Evolutionary conservation across 2,888 invertebrate species (phyloP), one percentile per base, ranked within the genome.

Genomic region (Ochropleura leucogaster): DNA sequence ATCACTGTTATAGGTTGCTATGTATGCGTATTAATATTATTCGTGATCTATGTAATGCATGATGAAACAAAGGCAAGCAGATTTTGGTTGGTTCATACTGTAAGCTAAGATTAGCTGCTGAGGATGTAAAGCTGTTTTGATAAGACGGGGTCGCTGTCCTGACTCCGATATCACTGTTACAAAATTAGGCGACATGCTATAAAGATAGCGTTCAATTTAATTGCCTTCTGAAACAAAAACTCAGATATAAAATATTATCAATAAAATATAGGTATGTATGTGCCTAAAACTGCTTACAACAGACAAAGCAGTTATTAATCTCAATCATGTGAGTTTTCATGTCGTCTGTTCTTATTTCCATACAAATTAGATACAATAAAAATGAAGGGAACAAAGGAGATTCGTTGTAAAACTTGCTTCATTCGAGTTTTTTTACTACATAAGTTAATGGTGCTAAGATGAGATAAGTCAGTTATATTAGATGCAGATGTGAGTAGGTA

Each of bases 91-190:
- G 64, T 76, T 82, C 77, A 77, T 79, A 79, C 64, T 74, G 70
- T 77, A 83, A 86, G 81, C 83, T 85, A 63, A 88, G 85, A 83
- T 85, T 85, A 83, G 82, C 74, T 60, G 71, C 79, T 82, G 83
- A 83, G 86, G 76, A 86, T 85, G 88, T 85, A 80, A 89, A 89
- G 80, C 88, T 90, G 89, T 89, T 86, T 90, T 77, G 90, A 90
- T 92, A 92, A 90, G 88, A 79, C 85, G 87, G 87, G 93, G 92
- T 92, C 94, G 90, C 77, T 91, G 93, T 91, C 93, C 95, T 89
- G 87, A 86, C 89, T 90, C 83, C 84, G 89, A 90, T 89, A 91
- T 90, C 89, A 51, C 67, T 84, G 84, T 89, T 88, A 90, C 88
- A 89, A 91, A 93, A 90, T 92, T 90, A 92, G 91, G 89, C 88